Conservation (phyloP, 2,797 vertebrate genomes). For the Garrulus glandarius region DNA sequence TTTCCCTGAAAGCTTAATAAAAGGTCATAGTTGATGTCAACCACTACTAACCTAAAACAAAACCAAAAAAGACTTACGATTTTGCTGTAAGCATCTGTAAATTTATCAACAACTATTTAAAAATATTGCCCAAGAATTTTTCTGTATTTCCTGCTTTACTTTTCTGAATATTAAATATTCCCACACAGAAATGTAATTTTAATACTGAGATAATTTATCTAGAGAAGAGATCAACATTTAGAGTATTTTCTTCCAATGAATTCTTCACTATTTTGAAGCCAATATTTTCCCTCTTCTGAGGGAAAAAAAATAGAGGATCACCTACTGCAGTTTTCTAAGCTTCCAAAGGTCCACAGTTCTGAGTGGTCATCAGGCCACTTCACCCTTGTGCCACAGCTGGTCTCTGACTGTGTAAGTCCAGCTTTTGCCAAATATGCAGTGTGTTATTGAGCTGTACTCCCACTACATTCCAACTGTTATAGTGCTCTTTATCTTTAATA, state of each 20-base stretch:
- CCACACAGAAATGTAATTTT: not conserved
- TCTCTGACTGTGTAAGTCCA: not conserved
- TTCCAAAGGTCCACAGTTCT: not conserved
- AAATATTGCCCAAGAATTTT: not conserved
- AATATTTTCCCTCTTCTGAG: not conserved
- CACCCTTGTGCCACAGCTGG: not conserved
- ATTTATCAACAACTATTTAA: not conserved
- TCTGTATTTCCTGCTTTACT: not conserved
- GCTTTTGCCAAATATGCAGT: not conserved
- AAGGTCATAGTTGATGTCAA: not conserved
- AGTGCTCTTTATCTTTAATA: not conserved
- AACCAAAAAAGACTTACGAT: not conserved
- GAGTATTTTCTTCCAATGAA: not conserved
- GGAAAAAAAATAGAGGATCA: not conserved
- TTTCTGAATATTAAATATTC: not conserved
- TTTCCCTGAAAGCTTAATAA: not conserved
- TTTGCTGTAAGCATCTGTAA: not conserved
- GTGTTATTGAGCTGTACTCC: not conserved
- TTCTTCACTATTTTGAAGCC: not conserved
- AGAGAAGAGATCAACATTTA: not conserved
- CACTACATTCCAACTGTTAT: not conserved
- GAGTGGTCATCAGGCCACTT: not conserved
- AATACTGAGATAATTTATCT: not conserved
- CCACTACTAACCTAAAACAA: not conserved
- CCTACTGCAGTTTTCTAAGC: not conserved